Evolutionary conservation across 1,140 invertebrate genomes (phyloP).

Genomic region (Leguminivora glycinivorella): DNA sequence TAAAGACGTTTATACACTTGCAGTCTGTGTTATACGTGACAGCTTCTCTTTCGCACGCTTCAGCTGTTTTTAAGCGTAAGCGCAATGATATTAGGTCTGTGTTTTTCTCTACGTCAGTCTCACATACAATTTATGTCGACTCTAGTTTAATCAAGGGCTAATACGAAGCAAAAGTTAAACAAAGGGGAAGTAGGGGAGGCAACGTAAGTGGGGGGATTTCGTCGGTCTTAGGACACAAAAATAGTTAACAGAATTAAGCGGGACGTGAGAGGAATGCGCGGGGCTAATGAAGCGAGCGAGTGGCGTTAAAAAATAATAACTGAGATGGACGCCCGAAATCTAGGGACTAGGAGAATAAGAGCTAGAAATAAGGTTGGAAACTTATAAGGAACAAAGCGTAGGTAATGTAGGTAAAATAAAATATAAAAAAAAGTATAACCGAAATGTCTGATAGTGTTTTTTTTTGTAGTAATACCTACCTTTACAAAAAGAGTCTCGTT

Average conservation of each 20-base stretch:
- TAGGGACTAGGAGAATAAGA: background rate
- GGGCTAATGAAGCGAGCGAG: constrained; percentile 43
- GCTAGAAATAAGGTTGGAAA: no score
- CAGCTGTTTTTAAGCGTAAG: no score
- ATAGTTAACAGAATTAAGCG: constrained; percentile 63
- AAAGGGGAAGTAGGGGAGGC: constrained; percentile 33
- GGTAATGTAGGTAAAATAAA: no score
- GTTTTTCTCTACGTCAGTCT: background rate
- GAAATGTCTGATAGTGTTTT: no score
- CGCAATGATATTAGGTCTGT: no score
- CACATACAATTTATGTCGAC: background rate
- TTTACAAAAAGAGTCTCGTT: no score
- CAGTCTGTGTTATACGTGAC: no score
- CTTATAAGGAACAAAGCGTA: no score
- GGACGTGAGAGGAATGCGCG: constrained; percentile 47
- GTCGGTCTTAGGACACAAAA: constrained; percentile 52
- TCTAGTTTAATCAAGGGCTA: constrained; percentile 2
- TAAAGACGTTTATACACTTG: no score
- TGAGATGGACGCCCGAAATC: background rate
- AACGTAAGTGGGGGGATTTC: constrained; percentile 50
- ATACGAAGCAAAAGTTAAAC: constrained; percentile 17
- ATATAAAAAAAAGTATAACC: no score
- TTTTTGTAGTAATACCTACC: no score
- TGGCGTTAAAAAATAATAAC: constrained; percentile 35
- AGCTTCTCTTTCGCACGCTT: no score